A percentile compares a stretch with the other conserved stretches of the same genome.
Evolutionary conservation across 2,888 invertebrate species (phyloP).

Genomic region (Dorcus hopei): DNA sequence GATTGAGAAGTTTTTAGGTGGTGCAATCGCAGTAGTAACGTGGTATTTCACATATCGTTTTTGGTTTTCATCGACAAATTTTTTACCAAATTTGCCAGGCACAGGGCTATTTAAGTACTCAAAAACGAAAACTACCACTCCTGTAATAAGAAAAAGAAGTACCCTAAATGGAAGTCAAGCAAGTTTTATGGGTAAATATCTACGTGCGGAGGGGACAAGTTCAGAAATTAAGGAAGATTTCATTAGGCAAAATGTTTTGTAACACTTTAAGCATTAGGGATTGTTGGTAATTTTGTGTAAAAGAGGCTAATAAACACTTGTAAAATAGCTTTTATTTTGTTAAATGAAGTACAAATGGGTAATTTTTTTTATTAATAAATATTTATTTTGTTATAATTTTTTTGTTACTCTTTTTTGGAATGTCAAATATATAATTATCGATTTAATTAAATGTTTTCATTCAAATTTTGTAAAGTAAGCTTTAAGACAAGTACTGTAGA

Average conservation of each 20-base stretch:
- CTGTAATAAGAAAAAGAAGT: constrained; percentile 50
- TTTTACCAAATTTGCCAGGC: constrained; percentile 70
- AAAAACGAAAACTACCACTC: constrained; percentile 50
- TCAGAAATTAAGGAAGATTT: constrained; percentile 3
- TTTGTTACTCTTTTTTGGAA: no score
- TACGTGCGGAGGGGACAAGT: constrained; percentile 34
- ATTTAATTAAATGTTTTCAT: no score
- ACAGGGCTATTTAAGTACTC: constrained; percentile 78
- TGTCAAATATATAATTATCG: no score
- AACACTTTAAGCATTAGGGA: no score
- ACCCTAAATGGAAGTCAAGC: constrained; percentile 46
- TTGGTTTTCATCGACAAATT: constrained; percentile 65
- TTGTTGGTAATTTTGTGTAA: no score
- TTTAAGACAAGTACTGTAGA: no score
- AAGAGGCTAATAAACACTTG: no score
- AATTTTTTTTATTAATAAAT: no score
- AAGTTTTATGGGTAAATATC: constrained; percentile 78
- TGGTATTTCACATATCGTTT: constrained; percentile 89
- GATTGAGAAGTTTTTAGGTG: constrained; percentile 91
- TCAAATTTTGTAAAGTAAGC: no score
- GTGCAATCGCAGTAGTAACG: constrained; percentile 78
- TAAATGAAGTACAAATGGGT: no score
- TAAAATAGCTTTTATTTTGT: no score
- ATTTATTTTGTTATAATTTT: no score
- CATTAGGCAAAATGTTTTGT: constrained; percentile 1